These are phyloP conservation scores for Hydraecia micacea DNA, from an alignment of 2,888 invertebrate species.

Conservation along the genomic window DNA sequence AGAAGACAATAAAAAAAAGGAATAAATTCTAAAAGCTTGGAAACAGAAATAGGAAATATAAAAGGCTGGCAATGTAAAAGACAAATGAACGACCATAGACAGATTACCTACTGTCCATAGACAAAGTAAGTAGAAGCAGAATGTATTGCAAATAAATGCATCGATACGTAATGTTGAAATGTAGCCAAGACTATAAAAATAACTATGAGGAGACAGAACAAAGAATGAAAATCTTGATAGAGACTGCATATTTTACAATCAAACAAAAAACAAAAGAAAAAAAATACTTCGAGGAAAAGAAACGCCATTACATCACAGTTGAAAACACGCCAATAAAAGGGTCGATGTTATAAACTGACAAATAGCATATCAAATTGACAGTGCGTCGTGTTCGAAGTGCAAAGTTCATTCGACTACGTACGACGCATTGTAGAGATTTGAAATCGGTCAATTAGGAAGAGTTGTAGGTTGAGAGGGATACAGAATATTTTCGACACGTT, in stretches of 20 bases:
- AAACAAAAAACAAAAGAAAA: slow-evolving; percentile 23
- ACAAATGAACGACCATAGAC: slow-evolving; percentile 8
- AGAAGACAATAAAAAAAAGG: neutral
- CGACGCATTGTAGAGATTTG: neutral
- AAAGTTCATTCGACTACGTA: neutral
- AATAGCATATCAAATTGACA: neutral
- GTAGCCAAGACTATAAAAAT: slow-evolving; percentile 56
- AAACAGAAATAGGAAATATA: slow-evolving; percentile 45
- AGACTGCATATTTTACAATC: slow-evolving; percentile 35
- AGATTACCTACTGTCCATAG: neutral
- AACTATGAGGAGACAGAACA: slow-evolving; percentile 31
- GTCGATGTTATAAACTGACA: slow-evolving; percentile 34
- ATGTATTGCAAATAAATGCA: slow-evolving; percentile 61
- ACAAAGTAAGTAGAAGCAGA: slow-evolving; percentile 6
- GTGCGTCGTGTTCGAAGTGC: slow-evolving; percentile 8
- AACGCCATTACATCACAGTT: slow-evolving; percentile 34
- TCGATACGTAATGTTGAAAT: slow-evolving; percentile 52
- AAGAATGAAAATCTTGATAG: slow-evolving; percentile 30
- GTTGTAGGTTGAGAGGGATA: neutral
- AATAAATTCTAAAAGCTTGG: slow-evolving; percentile 6
- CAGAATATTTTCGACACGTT: neutral
- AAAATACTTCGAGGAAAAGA: slow-evolving; percentile 14
- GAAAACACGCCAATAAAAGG: slow-evolving; percentile 53
- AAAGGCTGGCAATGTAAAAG: slow-evolving; percentile 6
- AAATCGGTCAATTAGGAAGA: neutral